phyloP scores from a whole-genome alignment of 2,888 invertebrate species.

The Limnephilus marmoratus region DNA sequence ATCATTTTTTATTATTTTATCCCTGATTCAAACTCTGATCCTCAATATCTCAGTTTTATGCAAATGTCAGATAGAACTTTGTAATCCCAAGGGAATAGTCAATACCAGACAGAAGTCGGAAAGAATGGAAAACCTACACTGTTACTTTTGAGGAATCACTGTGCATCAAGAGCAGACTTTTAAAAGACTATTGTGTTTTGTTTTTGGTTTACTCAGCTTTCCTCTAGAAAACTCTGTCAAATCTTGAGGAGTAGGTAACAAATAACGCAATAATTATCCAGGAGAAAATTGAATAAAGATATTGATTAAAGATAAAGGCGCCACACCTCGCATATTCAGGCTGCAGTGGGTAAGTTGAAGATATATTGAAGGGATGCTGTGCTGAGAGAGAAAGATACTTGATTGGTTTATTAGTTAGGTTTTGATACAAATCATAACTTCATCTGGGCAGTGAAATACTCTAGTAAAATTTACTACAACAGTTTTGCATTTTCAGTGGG shows the following conservation, averaged over 20 bases:
- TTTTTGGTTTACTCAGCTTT: not conserved
- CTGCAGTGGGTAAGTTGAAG: too few species aligned
- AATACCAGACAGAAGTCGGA: slow-evolving; percentile 5
- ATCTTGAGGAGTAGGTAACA: not conserved
- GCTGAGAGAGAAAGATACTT: too few species aligned
- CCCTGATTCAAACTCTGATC: too few species aligned
- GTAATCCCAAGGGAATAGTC: not conserved
- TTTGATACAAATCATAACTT: too few species aligned
- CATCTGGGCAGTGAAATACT: too few species aligned
- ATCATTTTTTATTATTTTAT: too few species aligned
- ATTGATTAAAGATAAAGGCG: not conserved
- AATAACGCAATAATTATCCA: not conserved
- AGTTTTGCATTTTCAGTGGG: too few species aligned
- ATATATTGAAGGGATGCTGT: too few species aligned
- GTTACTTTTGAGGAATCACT: not conserved
- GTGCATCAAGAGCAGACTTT: not conserved
- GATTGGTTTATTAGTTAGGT: too few species aligned
- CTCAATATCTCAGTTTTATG: too few species aligned
- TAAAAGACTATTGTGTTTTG: not conserved
- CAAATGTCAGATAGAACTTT: too few species aligned
- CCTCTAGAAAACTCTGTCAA: not conserved
- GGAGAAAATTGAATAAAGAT: not conserved
- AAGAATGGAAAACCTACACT: not conserved
- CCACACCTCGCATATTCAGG: not conserved
- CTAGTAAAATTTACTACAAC: too few species aligned